These are phyloP conservation scores for Serrognathus titanus DNA, from an alignment of 2,888 invertebrate species.

Conservation along the genomic window DNA sequence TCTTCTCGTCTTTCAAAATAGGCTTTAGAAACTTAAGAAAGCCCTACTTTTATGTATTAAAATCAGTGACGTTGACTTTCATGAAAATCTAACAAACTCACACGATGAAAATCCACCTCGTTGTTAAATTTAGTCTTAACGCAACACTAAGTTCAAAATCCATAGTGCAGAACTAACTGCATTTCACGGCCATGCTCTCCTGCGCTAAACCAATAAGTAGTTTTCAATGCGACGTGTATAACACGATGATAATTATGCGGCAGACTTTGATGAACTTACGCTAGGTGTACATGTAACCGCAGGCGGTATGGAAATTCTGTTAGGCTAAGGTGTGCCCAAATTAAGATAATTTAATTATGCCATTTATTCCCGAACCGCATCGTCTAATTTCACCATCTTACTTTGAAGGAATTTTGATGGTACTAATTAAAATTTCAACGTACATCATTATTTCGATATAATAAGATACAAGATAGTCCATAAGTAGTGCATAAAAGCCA, in stretches of 20 bases:
- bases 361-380: not conserved
- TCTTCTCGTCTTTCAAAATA: too few relatives aligned
- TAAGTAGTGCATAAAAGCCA: too few relatives aligned
- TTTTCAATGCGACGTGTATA: slow-evolving; percentile 34
- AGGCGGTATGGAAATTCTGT: slow-evolving; percentile 18
- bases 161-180: slow-evolving; percentile 29
- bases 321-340: slow-evolving; percentile 16
- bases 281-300: slow-evolving; percentile 10
- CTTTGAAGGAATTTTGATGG: too few relatives aligned
- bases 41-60: too few relatives aligned
- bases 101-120: too few relatives aligned
- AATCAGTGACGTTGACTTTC: too few relatives aligned
- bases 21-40: too few relatives aligned
- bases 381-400: too few relatives aligned
- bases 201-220: slow-evolving; percentile 40
- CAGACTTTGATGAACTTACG: slow-evolving; percentile 29
- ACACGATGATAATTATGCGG: slow-evolving; percentile 29
- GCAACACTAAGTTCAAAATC: slow-evolving; percentile 16
- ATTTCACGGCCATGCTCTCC: slow-evolving; percentile 32
- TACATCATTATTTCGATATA: too few relatives aligned
- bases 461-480: too few relatives aligned
- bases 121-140: not conserved
- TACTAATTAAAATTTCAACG: too few relatives aligned
- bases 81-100: too few relatives aligned
- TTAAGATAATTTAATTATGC: slow-evolving; percentile 18